A percentile compares a stretch with the other conserved stretches of the same genome.
Evolutionary conservation across 2,113 vertebrate species (phyloP).

Genomic region (Rhinopithecus roxellana): DNA sequence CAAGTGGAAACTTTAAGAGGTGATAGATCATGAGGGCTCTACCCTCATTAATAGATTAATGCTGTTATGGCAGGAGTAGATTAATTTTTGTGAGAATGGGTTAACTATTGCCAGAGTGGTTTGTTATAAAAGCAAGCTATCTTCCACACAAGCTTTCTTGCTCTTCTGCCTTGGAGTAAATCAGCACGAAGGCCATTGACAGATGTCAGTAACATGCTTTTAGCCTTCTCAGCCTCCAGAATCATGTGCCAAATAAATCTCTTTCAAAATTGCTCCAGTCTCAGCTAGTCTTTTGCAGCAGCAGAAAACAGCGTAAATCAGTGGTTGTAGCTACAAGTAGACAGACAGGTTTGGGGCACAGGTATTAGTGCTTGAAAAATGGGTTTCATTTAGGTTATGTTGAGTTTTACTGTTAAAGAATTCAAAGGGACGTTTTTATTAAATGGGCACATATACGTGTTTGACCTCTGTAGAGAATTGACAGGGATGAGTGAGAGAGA

Average conservation of each 20-base stretch:
- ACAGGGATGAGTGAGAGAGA: neutral
- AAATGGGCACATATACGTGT: neutral
- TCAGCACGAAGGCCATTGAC: neutral
- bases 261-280: neutral
- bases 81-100: neutral
- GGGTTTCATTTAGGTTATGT: neutral
- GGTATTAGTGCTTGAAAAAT: neutral
- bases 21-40: neutral
- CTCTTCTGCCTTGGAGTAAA: neutral
- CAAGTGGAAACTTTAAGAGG: neutral
- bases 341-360: neutral
- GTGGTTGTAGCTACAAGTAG: too few species aligned
- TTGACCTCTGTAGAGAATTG: neutral
- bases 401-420: neutral
- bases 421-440: conserved; percentile 2
- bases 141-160: neutral
- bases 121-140: neutral
- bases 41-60: neutral
- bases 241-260: neutral
- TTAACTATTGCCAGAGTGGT: neutral
- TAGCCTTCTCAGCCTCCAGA: neutral
- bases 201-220: neutral
- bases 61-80: neutral
- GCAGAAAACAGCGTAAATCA: neutral
- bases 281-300: neutral